Evolutionary conservation across 2,888 invertebrate genomes (phyloP).

Genomic region (Chaetogeoica ovagalla): DNA sequence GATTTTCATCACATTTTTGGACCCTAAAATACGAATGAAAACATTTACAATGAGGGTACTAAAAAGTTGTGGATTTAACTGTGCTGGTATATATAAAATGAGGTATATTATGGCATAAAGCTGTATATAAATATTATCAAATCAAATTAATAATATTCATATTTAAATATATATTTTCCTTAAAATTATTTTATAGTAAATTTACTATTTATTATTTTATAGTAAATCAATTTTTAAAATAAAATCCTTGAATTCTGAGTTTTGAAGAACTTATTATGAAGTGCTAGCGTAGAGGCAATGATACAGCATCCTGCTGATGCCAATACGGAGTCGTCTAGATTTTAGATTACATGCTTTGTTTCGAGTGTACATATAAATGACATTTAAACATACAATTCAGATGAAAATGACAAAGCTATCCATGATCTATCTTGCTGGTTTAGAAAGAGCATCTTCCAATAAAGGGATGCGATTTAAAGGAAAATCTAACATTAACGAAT

Average conservation of each 20-base stretch:
- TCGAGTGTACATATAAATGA: conserved; percentile 68
- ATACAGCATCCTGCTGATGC: conserved; percentile 94
- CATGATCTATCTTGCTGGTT: conserved; percentile 93
- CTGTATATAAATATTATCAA: not conserved
- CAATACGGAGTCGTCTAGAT: conserved; percentile 90
- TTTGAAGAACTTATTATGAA: conserved; percentile 73
- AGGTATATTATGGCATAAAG: not conserved
- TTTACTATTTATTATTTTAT: not conserved
- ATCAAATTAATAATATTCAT: no score
- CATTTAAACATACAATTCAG: conserved; percentile 63
- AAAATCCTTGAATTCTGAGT: no score
- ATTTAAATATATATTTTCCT: not conserved
- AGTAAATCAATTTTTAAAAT: no score
- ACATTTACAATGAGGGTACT: conserved; percentile 80
- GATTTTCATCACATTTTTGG: conserved; percentile 84
- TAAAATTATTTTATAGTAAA: not conserved
- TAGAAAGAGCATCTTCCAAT: conserved; percentile 85
- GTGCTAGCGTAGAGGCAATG: conserved; percentile 82
- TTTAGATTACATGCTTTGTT: conserved; percentile 96
- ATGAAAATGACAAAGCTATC: conserved; percentile 83
- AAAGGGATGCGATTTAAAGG: conserved; percentile 83
- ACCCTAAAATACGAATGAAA: conserved; percentile 68
- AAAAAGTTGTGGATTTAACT: conserved; percentile 85
- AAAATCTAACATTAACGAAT: conserved; percentile 91
- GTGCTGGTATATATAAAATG: conserved; percentile 64